Conservation (phyloP, 2,888 invertebrate species). For the Chesias legatella region DNA sequence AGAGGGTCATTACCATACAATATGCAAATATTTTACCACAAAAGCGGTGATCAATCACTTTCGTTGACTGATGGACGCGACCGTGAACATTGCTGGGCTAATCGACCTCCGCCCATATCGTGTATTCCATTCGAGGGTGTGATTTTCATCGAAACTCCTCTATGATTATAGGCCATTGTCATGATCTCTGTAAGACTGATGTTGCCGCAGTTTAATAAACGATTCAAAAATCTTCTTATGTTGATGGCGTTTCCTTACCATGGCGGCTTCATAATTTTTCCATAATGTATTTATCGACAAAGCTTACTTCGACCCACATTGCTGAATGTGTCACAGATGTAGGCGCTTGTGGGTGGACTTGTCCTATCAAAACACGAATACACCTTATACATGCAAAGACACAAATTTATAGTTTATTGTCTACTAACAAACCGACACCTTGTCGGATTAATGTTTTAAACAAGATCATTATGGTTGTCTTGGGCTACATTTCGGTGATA, state of each 20-base stretch:
- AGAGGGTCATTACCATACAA: no score
- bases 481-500: no score
- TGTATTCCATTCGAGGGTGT: conserved; percentile 1
- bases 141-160: no score
- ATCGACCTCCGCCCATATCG: conserved; percentile 5
- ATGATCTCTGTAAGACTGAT: no score
- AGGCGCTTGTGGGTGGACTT: conserved; percentile 28
- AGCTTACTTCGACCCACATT: conserved; percentile 23
- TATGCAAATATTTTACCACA: not conserved
- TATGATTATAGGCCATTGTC: no score
- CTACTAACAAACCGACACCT: conserved; percentile 16
- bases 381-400: conserved; percentile 17
- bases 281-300: conserved; percentile 24
- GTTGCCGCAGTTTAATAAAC: no score
- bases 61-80: conserved; percentile 3
- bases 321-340: conserved; percentile 24
- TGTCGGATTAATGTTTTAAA: conserved; percentile 11
- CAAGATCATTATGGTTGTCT: conserved; percentile 4
- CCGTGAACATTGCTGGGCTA: conserved; percentile 1
- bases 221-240: no score
- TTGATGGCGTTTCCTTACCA: conserved; percentile 3
- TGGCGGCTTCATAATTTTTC: conserved; percentile 18
- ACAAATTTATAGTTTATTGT: conserved; percentile 25
- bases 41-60: conserved; percentile 9
- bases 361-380: conserved; percentile 20